Evolutionary conservation across 2,113 vertebrate genomes (phyloP), one percentile per base, ranked within the genome.

Genomic region (Daphoenositta chrysoptera): DNA sequence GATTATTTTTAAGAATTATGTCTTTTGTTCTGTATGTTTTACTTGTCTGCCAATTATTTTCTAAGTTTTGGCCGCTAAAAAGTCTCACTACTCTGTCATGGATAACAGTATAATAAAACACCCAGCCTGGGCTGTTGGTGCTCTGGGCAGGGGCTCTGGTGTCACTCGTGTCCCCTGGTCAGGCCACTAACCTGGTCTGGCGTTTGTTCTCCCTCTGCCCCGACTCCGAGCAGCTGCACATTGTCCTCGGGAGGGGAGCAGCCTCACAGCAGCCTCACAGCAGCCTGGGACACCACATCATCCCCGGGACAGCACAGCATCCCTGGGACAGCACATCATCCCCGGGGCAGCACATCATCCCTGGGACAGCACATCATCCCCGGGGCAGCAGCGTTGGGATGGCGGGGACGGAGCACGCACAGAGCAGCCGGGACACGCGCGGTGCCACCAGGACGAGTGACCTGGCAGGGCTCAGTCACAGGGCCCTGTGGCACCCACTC

Each of bases 171-270:
- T 50, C 30, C 18, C 48, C 22, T 1, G 0, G 1, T 10, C 28
- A 13, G 3, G 44, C 35, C 69, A 18, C 82, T 30, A 3, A 35
- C 50, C 86, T 27, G 64, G 20, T 31, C 7, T 72, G 77, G 68
- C 5, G 0, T 15, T 26, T 15, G 20, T 31, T 31, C 58, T 64
- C 18, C 39, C 7, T 26, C 4, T 3, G 11, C 21, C 18, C 0
- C 0, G 28, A 2, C 39, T 54, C 35, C 6, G 14, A 27, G 2
- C 47, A 33, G 11, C 44, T 8, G 21, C 1, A 2, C 3, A 0
- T 2, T 12, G 1, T 53, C 57, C 35, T n/a, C 3, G 3, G 0
- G 17, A 17, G 39, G 13, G 20, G 30, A 51, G 27, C 18, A 5
- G 24, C 33, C 26, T 20, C 37, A 5, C 2, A 1, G 50, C n/a